phyloP scores from a whole-genome alignment of 2,888 invertebrate species.

The Ormia ochracea region DNA sequence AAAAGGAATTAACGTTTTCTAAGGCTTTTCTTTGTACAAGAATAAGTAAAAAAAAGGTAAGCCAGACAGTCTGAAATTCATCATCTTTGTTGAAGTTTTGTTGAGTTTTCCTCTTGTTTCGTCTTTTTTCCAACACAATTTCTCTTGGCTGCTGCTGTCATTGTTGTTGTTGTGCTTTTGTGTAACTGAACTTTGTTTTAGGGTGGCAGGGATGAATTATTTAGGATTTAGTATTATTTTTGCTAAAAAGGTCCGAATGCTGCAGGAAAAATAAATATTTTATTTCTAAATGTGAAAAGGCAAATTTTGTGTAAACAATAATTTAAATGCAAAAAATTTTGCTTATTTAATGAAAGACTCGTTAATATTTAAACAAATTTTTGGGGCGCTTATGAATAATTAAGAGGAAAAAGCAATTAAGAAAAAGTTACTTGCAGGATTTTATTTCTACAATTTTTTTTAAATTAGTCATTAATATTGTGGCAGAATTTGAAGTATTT shows the following conservation, averaged over 20 bases:
- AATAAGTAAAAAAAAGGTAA: conserved; percentile 43
- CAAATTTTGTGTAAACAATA: no score
- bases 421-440: no score
- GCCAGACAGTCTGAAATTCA: conserved; percentile 51
- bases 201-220: conserved; percentile 52
- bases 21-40: background rate
- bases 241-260: conserved; percentile 33
- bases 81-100: conserved; percentile 43
- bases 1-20: conserved; percentile 1
- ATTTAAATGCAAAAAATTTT: no score
- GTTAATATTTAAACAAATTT: no score
- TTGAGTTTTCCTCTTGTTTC: conserved; percentile 1
- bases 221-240: conserved; percentile 27
- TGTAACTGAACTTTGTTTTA: conserved; percentile 44
- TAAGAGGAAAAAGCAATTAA: no score
- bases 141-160: background rate
- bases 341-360: no score
- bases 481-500: no score
- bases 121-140: conserved; percentile 14
- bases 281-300: no score
- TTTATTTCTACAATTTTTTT: no score
- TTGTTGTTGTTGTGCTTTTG: conserved; percentile 24
- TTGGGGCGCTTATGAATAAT: no score
- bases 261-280: background rate
- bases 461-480: no score